These are phyloP conservation scores for Tipula unca DNA, from an alignment of 2,888 invertebrate species.

Conservation along the genomic window DNA sequence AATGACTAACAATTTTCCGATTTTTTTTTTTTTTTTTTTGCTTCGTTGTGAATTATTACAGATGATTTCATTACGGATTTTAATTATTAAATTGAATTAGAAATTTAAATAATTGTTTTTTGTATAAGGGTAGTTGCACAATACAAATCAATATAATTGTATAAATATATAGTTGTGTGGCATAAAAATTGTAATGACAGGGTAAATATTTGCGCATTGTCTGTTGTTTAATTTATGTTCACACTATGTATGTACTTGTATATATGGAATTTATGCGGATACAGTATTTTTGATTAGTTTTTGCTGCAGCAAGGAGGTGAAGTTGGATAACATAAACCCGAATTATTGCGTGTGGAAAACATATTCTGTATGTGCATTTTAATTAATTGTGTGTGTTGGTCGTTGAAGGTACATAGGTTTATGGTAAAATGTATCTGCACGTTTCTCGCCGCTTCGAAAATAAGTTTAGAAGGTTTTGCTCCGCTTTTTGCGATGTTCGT, in stretches of 20 bases:
- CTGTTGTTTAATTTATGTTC: neutral
- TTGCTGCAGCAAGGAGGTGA: too few relatives aligned
- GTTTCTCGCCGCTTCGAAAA: too few relatives aligned
- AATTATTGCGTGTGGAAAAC: too few relatives aligned
- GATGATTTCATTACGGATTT: slow-evolving; percentile 2
- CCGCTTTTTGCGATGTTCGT: too few relatives aligned
- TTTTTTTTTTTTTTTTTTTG: neutral
- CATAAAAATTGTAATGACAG: neutral
- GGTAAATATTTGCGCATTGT: neutral
- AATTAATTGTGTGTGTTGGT: too few relatives aligned
- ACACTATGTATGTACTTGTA: too few relatives aligned
- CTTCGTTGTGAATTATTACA: neutral
- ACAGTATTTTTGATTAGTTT: neutral
- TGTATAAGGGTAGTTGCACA: neutral
- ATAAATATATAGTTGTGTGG: neutral
- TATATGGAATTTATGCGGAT: too few relatives aligned
- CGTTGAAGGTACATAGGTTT: too few relatives aligned
- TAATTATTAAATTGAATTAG: neutral
- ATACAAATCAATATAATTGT: neutral
- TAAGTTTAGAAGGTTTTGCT: too few relatives aligned
- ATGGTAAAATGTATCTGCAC: too few relatives aligned
- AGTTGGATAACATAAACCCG: too few relatives aligned
- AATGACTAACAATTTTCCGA: neutral
- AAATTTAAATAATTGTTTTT: neutral
- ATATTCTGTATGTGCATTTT: too few relatives aligned